phyloP scores from a whole-genome alignment of 1,140 invertebrate species.

The Pantala flavescens region DNA sequence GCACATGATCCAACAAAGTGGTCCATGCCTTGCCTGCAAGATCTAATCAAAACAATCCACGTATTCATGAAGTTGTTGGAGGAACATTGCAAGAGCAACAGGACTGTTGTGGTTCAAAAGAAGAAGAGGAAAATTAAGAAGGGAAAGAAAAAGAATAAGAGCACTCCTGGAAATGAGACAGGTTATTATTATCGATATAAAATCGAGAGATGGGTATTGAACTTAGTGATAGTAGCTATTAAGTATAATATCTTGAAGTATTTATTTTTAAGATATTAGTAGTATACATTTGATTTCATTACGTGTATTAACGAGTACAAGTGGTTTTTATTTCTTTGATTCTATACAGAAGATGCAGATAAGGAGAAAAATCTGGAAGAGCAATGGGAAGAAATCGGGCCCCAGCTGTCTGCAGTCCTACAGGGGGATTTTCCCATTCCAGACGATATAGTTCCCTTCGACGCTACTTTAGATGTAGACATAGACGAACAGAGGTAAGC shows the following conservation, averaged over 20 bases:
- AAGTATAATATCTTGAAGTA: too few species aligned
- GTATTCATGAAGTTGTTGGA: conserved; percentile 89
- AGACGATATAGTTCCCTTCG: conserved; percentile 66
- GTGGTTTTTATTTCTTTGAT: too few species aligned
- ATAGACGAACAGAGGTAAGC: conserved; percentile 83
- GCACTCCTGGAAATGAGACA: not conserved
- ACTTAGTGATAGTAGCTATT: too few species aligned
- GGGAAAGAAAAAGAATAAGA: conserved; percentile 29
- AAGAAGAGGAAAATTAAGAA: conserved; percentile 43
- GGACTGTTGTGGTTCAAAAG: conserved; percentile 58
- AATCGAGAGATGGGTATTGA: too few species aligned
- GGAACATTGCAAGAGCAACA: conserved; percentile 57
- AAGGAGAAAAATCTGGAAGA: conserved; percentile 39
- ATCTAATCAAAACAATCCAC: conserved; percentile 81
- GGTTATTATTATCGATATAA: not conserved
- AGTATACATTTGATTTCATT: too few species aligned
- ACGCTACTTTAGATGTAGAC: conserved; percentile 67
- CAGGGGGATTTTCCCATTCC: conserved; percentile 43
- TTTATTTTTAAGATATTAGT: too few species aligned
- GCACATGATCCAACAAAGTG: conserved; percentile 78
- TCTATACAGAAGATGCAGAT: not conserved
- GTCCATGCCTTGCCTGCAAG: conserved; percentile 77
- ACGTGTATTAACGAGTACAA: too few species aligned
- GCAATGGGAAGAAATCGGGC: conserved; percentile 60
- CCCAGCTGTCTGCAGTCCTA: conserved; percentile 60